Conservation (phyloP, 2,113 vertebrate genomes). For the Ciconia boyciana region DNA sequence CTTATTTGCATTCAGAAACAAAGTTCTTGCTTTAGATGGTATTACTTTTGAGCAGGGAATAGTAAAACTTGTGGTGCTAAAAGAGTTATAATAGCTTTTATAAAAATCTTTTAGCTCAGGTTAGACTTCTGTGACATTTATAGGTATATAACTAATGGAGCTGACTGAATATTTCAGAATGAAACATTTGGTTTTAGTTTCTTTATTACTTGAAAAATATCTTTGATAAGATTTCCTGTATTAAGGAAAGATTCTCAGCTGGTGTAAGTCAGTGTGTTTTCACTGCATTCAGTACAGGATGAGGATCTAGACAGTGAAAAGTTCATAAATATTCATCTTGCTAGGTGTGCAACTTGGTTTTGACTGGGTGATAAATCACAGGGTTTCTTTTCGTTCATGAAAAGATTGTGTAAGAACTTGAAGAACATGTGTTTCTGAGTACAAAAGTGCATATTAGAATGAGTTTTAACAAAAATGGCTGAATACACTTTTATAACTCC, state of each 20-base stretch:
- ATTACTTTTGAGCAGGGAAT: not conserved
- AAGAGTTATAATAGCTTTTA: not conserved
- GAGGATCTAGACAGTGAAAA: not conserved
- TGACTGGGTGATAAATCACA: slow-evolving; percentile 27
- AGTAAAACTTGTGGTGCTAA: not conserved
- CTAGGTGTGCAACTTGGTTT: not conserved
- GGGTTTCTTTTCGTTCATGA: not conserved
- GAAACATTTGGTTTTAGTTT: not conserved
- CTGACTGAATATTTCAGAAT: not conserved
- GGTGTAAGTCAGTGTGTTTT: not conserved
- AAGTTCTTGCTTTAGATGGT: not conserved
- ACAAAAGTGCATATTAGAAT: not conserved
- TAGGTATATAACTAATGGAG: not conserved
- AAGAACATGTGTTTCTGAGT: not conserved
- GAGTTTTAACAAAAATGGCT: not conserved
- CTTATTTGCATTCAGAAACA: not conserved
- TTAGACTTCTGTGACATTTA: not conserved
- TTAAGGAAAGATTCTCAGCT: not conserved
- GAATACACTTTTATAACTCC: not conserved
- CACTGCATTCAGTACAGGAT: not conserved
- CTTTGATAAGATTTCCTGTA: not conserved
- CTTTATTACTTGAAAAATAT: not conserved
- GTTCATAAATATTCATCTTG: slow-evolving; percentile 33
- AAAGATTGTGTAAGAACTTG: not conserved
- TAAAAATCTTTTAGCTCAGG: not conserved